These are phyloP conservation scores for Gracilinanus agilis DNA, from an alignment of 2,113 vertebrate genomes.

Conservation along the genomic window DNA sequence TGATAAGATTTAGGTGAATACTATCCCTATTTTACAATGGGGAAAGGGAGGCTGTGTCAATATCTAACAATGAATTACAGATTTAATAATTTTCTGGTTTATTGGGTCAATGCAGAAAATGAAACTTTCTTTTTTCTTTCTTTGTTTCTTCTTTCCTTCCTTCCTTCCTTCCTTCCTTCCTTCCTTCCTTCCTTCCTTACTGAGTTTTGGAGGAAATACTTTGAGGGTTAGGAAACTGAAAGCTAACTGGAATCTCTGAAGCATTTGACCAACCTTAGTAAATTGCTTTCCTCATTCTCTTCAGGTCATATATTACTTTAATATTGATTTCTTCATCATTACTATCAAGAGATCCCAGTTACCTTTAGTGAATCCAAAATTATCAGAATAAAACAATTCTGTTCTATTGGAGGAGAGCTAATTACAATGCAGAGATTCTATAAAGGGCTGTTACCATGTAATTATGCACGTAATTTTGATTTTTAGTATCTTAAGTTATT, in stretches of 20 bases:
- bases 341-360: constrained; percentile 68
- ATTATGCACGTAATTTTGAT: constrained; percentile 58
- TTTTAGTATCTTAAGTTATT: constrained; percentile 44
- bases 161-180: no score
- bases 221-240: constrained; percentile 16
- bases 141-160: no score
- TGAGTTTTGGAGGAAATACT: constrained; percentile 40
- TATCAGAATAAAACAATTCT: constrained; percentile 73
- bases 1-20: neutral
- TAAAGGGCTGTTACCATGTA: constrained; percentile 35
- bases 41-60: neutral
- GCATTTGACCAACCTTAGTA: constrained; percentile 46
- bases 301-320: constrained; percentile 62
- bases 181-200: no score
- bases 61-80: constrained; percentile 2
- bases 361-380: constrained; percentile 74
- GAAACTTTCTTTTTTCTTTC: constrained; percentile 8
- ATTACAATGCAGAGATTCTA: constrained; percentile 52
- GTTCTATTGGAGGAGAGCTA: neutral
- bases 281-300: constrained; percentile 58
- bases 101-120: constrained; percentile 9
- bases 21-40: constrained; percentile 17
- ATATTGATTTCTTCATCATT: constrained; percentile 73
- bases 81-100: constrained; percentile 27
- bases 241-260: constrained; percentile 1